A percentile compares a stretch with the other conserved stretches of the same genome.
Evolutionary conservation across 2,113 vertebrate species (phyloP).

Genomic region (Hyla sarda): DNA sequence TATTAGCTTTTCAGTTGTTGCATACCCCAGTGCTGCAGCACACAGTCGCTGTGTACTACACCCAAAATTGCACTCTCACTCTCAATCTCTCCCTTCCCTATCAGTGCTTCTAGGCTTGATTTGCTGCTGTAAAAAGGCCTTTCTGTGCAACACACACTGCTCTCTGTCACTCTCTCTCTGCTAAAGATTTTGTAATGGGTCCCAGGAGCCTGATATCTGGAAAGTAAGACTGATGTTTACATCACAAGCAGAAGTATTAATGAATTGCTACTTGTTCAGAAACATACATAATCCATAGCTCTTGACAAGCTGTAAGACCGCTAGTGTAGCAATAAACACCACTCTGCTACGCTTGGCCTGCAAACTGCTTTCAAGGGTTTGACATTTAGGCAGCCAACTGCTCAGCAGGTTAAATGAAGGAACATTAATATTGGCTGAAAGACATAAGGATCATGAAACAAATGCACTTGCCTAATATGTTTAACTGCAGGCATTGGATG

Average conservation of each 20-base stretch:
- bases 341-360: neutral
- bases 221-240: neutral
- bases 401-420: conserved; percentile 37
- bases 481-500: conserved; percentile 30
- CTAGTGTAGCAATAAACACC: conserved; percentile 13
- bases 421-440: conserved; percentile 36
- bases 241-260: neutral
- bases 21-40: too few species aligned
- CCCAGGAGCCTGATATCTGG: neutral
- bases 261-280: neutral
- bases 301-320: conserved; percentile 7
- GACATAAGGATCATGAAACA: conserved; percentile 25
- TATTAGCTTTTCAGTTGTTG: too few species aligned
- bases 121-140: too few species aligned
- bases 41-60: too few species aligned
- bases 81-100: too few species aligned
- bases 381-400: conserved; percentile 38
- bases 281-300: conserved; percentile 6
- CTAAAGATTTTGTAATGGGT: neutral
- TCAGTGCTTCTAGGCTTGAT: too few species aligned
- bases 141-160: too few species aligned
- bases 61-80: too few species aligned
- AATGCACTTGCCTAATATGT: conserved; percentile 26
- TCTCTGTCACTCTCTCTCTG: too few species aligned
- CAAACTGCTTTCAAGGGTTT: conserved; percentile 28